Evolutionary conservation across 2,797 vertebrate species (phyloP), one percentile per base, ranked within the genome.

Genomic region (Botia kubotai): DNA sequence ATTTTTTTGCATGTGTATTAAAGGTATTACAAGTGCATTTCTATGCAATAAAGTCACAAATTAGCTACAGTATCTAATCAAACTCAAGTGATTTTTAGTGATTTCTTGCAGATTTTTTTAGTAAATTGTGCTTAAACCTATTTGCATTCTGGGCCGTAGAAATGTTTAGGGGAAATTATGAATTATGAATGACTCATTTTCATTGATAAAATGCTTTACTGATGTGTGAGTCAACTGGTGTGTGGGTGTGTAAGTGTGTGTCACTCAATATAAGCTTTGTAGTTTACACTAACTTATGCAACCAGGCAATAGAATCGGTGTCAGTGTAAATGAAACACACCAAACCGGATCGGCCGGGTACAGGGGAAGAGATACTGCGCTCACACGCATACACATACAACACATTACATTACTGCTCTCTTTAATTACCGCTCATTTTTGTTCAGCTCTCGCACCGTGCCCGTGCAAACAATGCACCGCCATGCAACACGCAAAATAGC

Each of bases 251-350:
- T 69, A 52, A 69, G 43, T 65, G 63, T 73, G 21, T 66, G 39
- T 75, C 39, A 29, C 52, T 82, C 23, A 48, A 8, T 66, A 16
- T 80, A 21, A 86, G 72, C 39, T 71, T 21, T 88, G 86, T 86
- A 90, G 91, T 94, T 93, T 92, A 92, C 91, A 92, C 91, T 93
- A 89, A 86, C 90, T 89, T 89, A 90, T 89, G 88, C 88, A 89
- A 88, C 86, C 87, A 88, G 84, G 89, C 91, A 89, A 89, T 87
- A 79, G 84, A 89, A 86, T 86, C 81, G 79, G 80, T 90, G 82
- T 88, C 83, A 78, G 69, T 79, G 78, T 91, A 82, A 90, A 86
- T 84, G 72, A 72, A 91, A 92, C 91, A 91, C 53, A 86, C 86
- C 77, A 89, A 92, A 95, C 94, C 90, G 90, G 93, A 93, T 82